phyloP scores from a whole-genome alignment of 2,797 vertebrate genomes.

The Moxostoma hubbsi region DNA sequence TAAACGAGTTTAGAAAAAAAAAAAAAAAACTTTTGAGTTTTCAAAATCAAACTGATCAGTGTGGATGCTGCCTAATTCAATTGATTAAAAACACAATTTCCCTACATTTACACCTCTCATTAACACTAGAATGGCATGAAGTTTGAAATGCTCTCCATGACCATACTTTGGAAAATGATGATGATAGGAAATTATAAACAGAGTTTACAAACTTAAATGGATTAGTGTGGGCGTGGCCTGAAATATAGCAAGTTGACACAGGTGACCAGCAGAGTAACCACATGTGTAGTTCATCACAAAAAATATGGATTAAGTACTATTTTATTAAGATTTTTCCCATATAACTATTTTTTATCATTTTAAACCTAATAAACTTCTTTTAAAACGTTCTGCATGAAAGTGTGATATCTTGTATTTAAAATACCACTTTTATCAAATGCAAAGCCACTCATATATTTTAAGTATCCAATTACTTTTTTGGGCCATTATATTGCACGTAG shows the following conservation, averaged over 20 bases:
- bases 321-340: background rate
- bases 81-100: no score
- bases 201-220: no score
- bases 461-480: background rate
- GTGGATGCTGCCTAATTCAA: no score
- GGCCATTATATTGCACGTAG: background rate
- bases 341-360: background rate
- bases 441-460: background rate
- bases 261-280: background rate
- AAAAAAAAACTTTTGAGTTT: no score
- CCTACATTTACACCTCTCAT: no score
- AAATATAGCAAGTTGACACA: background rate
- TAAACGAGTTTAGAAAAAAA: no score
- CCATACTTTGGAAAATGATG: no score
- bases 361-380: background rate
- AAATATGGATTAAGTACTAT: background rate
- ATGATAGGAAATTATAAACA: no score
- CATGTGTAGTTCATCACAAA: background rate
- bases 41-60: no score
- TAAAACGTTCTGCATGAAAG: background rate
- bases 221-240: no score
- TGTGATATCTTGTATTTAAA: background rate
- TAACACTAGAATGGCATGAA: no score
- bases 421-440: background rate
- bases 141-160: no score